Base-by-base conservation (phyloP, 2,888 invertebrate genomes). In the Troides oblongomaculatus region DNA sequence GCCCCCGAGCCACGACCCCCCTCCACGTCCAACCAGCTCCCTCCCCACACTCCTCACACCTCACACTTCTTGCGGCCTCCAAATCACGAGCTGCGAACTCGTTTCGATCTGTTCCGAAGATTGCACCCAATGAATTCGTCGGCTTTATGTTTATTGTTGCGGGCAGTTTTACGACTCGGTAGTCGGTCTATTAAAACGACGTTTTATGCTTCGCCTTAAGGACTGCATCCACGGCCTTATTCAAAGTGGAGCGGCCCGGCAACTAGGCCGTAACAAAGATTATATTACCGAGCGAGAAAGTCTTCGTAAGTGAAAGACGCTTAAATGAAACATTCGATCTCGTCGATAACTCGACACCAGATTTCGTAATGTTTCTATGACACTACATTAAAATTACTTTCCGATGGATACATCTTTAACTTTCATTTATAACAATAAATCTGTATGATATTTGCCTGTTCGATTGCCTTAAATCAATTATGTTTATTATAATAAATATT, bases 1-100 rank as follows among this genome's bases (percentile, higher is more conserved):
- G 72, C 68, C 73, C 72, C 21, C 21, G 21, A 21, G 21, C 21
- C 21, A 0, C 21, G 21, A 21, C 72, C 66, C 62, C 75, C 72
- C 73, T 69, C 74, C 68, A 70, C 66, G 71, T 23, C 61, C 30
- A 50, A n/a, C 53, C 30, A 17, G 71, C 71, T 77, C 72, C 76
- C 75, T 73, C 76, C 72, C 71, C 72, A 68, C 72, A 72, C 72
- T 63, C 63, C 75, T 72, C 17, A 23, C 72, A 70, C 78, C 71
- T 75, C 75, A 73, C 76, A 72, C 71, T 71, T 68, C 72, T 72
- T 72, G 64, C 64, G 75, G 71, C 70, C 72, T 62, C 60, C 68
- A 68, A 71, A 65, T 74, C 46, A 71, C 72, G 78, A 39, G 76
- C 77, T 79, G 83, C 78, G 79, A 84, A 84, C 79, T 84, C 74